Conservation (phyloP, 2,888 invertebrate genomes). For the Lobophora halterata region DNA sequence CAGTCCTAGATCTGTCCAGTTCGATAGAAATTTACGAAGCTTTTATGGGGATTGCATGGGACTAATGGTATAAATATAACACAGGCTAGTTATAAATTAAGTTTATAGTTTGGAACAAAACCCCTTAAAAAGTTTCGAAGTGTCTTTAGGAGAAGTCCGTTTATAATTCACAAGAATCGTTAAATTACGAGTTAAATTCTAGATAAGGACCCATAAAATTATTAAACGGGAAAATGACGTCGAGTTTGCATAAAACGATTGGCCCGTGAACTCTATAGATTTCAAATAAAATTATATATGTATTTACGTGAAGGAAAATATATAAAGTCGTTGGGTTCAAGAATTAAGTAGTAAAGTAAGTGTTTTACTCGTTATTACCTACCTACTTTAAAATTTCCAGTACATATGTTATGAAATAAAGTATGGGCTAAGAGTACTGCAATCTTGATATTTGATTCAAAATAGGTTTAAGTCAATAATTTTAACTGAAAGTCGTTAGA, state of each 20-base stretch:
- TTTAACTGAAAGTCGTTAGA: too few species aligned
- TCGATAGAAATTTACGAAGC: conserved; percentile 68
- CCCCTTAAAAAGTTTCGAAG: conserved; percentile 38
- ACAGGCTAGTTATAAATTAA: conserved; percentile 64
- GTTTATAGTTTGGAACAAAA: conserved; percentile 60
- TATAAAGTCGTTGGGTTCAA: too few species aligned
- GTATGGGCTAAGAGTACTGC: too few species aligned
- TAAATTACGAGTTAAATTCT: conserved; percentile 41
- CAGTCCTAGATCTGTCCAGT: conserved; percentile 69
- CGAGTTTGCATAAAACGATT: conserved; percentile 45
- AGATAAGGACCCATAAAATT: conserved; percentile 27
- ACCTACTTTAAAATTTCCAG: too few species aligned
- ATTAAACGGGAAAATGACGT: conserved; percentile 37
- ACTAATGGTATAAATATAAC: conserved; percentile 69
- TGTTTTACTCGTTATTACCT: too few species aligned
- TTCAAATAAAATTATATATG: not conserved
- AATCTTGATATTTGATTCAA: too few species aligned
- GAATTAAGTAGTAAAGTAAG: too few species aligned
- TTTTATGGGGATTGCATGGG: conserved; percentile 65
- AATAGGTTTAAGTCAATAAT: too few species aligned
- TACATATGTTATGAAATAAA: too few species aligned
- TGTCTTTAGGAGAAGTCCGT: conserved; percentile 27
- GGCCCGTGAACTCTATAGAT: conserved; percentile 6
- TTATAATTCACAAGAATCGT: conserved; percentile 49
- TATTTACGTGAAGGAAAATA: too few species aligned